Conservation (phyloP, 2,113 vertebrate genomes). For the Aphyosemion australe region DNA sequence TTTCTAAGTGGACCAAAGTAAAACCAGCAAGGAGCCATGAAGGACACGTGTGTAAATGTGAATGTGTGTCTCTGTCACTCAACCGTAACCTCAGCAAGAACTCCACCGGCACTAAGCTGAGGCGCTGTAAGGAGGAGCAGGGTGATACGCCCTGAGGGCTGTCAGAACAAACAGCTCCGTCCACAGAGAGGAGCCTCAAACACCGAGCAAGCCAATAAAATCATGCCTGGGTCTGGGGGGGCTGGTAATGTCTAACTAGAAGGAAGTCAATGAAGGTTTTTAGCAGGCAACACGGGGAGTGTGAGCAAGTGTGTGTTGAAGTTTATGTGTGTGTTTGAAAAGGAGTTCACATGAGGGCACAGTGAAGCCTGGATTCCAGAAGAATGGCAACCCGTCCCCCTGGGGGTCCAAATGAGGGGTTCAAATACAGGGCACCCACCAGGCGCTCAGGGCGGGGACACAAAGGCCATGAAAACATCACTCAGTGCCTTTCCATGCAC, state of each 20-base stretch:
- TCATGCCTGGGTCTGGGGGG: slow-evolving; percentile 15
- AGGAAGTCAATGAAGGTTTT: slow-evolving; percentile 55
- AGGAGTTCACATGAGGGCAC: slow-evolving; percentile 64
- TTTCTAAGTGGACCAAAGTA: slow-evolving; percentile 50
- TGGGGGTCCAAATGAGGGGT: slow-evolving; percentile 49
- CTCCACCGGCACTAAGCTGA: slow-evolving; percentile 55
- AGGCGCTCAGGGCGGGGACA: slow-evolving; percentile 42
- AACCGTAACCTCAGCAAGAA: slow-evolving; percentile 41
- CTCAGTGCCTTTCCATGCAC: no score
- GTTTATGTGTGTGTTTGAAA: slow-evolving; percentile 49
- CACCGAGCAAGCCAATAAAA: slow-evolving; percentile 65
- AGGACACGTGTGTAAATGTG: slow-evolving; percentile 31
- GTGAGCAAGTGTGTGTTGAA: slow-evolving; percentile 31
- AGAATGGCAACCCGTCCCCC: slow-evolving; percentile 59
- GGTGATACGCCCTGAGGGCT: slow-evolving; percentile 51
- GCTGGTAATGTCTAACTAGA: slow-evolving; percentile 75
- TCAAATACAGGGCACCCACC: slow-evolving; percentile 65
- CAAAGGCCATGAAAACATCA: slow-evolving; percentile 67
- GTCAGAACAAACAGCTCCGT: slow-evolving; percentile 47
- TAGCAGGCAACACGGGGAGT: slow-evolving; percentile 35
- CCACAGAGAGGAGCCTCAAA: slow-evolving; percentile 45
- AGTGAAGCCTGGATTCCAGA: slow-evolving; percentile 52
- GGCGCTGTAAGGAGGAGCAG: slow-evolving; percentile 29
- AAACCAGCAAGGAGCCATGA: slow-evolving; percentile 6
- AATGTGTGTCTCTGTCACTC: background rate